A percentile compares a stretch with the other conserved stretches of the same genome.
These are phyloP conservation scores for Sebastes hubbsi DNA, from an alignment of 2,797 vertebrate genomes.

Conservation along the genomic window DNA sequence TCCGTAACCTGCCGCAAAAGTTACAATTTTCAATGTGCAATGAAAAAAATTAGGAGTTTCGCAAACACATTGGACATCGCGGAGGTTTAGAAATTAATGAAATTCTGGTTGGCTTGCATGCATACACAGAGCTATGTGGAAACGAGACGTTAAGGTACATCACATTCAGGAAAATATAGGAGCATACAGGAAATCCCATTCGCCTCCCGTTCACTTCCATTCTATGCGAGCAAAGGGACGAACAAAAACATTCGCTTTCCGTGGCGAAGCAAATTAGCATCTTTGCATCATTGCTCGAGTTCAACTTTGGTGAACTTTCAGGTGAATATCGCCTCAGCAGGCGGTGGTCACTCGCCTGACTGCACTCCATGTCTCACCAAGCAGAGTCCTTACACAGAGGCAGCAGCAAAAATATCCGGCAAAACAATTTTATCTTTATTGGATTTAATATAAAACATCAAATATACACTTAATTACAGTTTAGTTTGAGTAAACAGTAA, in stretches of 20 bases:
- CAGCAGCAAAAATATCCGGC: not conserved
- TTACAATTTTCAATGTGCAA: no score
- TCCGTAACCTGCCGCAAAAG: no score
- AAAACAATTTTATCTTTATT: conserved; percentile 49
- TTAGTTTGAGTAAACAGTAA: conserved; percentile 43
- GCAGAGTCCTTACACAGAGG: not conserved
- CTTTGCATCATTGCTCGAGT: not conserved
- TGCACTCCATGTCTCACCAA: not conserved
- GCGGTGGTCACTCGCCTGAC: not conserved
- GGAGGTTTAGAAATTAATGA: no score
- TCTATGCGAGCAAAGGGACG: not conserved
- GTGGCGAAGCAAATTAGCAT: not conserved
- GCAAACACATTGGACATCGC: accelerated
- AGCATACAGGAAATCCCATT: no score
- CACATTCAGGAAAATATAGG: no score
- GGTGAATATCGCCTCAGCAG: not conserved
- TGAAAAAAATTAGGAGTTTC: no score
- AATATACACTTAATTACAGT: conserved; percentile 67
- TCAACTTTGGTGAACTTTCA: not conserved
- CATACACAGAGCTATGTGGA: no score
- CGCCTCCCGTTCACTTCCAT: no score
- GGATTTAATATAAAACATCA: conserved; percentile 59
- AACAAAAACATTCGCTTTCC: not conserved
- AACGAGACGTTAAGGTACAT: no score
- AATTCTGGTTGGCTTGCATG: no score